Conservation (phyloP, 2,113 vertebrate species). For the Gyps fulvus region DNA sequence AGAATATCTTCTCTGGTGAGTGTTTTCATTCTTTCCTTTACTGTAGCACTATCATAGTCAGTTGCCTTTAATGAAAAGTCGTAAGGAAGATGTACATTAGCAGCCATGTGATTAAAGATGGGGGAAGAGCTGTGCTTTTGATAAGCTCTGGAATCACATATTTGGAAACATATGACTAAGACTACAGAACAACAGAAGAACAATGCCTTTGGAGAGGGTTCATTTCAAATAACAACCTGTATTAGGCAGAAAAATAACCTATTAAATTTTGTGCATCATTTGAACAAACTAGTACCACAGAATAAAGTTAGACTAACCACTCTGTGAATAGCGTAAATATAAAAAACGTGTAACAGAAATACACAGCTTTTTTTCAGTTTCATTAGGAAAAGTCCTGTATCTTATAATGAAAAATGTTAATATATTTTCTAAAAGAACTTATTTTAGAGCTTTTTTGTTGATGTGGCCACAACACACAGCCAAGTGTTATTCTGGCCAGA, state of each 20-base stretch:
- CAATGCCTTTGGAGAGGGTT: not conserved
- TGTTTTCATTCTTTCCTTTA: not conserved
- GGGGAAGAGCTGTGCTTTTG: not conserved
- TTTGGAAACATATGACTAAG: not conserved
- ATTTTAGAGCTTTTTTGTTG: not conserved
- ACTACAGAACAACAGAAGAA: not conserved
- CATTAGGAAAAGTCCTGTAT: not conserved
- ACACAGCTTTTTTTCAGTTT: not conserved
- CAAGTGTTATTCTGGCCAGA: not conserved
- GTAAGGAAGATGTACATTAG: not conserved
- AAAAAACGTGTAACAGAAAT: not conserved
- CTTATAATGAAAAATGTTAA: not conserved
- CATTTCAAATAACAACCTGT: not conserved
- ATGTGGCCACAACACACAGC: not conserved
- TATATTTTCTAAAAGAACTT: not conserved
- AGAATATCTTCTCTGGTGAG: not conserved
- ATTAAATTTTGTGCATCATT: not conserved
- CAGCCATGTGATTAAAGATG: not conserved
- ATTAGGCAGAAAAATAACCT: not conserved
- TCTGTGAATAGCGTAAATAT: not conserved
- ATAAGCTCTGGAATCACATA: not conserved
- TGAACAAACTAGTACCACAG: not conserved
- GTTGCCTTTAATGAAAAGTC: not conserved
- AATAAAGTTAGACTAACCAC: not conserved
- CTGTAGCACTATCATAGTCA: not conserved